Evolutionary conservation across 2,888 invertebrate genomes (phyloP).

Genomic region (Dynastes tityus): DNA sequence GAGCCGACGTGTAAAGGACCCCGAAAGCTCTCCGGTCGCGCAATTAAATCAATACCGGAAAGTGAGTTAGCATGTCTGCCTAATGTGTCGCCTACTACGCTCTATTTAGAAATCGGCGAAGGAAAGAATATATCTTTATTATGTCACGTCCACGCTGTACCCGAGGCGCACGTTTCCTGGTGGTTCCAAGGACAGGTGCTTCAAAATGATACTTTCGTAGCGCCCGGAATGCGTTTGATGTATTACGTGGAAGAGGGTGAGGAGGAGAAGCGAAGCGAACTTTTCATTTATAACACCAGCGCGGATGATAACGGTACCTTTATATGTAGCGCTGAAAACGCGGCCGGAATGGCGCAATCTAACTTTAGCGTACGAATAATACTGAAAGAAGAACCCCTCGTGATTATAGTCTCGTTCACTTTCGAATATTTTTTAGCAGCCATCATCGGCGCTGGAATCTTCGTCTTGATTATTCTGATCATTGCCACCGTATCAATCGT

Average conservation of each 20-base stretch:
- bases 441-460: constrained; percentile 78
- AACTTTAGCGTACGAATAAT: constrained; percentile 88
- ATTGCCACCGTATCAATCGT: constrained; percentile 79
- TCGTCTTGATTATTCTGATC: constrained; percentile 78
- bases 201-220: constrained; percentile 82
- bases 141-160: constrained; percentile 86
- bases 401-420: constrained; percentile 71
- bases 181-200: constrained; percentile 86
- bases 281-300: constrained; percentile 84
- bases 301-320: constrained; percentile 89
- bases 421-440: constrained; percentile 82
- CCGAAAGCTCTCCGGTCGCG: constrained; percentile 77
- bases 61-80: constrained; percentile 88
- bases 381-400: constrained; percentile 78
- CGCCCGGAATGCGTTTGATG: constrained; percentile 78
- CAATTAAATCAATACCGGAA: constrained; percentile 79
- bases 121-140: constrained; percentile 88
- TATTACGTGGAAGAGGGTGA: constrained; percentile 82
- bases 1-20: constrained; percentile 87
- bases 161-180: constrained; percentile 88
- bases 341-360: constrained; percentile 84
- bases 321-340: constrained; percentile 88
- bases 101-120: constrained; percentile 84
- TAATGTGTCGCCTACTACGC: constrained; percentile 82
- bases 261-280: constrained; percentile 83